phyloP scores from a whole-genome alignment of 2,888 invertebrate species.

The Cephus spinipes region DNA sequence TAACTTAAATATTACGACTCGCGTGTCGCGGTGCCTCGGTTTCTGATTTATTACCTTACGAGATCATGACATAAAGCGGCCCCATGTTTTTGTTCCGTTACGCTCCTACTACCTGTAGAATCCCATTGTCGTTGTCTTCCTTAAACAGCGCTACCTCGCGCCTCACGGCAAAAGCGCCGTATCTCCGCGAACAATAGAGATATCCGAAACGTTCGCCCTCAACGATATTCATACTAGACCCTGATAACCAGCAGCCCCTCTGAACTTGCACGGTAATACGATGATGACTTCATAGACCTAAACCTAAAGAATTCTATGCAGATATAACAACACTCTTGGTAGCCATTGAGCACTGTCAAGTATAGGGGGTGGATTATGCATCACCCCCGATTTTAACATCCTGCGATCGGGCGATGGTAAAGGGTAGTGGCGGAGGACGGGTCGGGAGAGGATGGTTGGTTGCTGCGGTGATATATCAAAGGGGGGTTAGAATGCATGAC shows the following conservation, averaged over 20 bases:
- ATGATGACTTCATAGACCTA: background rate
- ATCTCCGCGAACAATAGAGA: background rate
- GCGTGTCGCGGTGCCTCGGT: slow-evolving; percentile 56
- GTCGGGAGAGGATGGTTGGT: slow-evolving; percentile 16
- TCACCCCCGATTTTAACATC: background rate
- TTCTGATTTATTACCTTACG: slow-evolving; percentile 57
- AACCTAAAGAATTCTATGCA: background rate
- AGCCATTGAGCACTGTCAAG: background rate
- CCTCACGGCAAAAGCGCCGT: background rate
- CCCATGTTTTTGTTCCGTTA: slow-evolving; percentile 2
- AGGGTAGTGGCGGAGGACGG: slow-evolving; percentile 2
- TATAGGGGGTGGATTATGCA: background rate
- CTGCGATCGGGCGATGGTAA: background rate
- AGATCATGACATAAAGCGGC: slow-evolving; percentile 47
- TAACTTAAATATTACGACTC: slow-evolving; percentile 66
- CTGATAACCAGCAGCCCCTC: background rate
- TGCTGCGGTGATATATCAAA: slow-evolving; percentile 52
- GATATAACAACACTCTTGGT: background rate
- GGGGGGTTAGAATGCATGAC: slow-evolving; percentile 45
- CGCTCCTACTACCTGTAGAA: slow-evolving; percentile 19
- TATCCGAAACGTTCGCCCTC: background rate
- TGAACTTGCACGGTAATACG: background rate
- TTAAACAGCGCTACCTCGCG: background rate
- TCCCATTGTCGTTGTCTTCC: slow-evolving; percentile 6
- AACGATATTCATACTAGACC: background rate